Evolutionary conservation across 2,113 vertebrate species (phyloP).

Genomic region (Amblyopsis rosae): DNA sequence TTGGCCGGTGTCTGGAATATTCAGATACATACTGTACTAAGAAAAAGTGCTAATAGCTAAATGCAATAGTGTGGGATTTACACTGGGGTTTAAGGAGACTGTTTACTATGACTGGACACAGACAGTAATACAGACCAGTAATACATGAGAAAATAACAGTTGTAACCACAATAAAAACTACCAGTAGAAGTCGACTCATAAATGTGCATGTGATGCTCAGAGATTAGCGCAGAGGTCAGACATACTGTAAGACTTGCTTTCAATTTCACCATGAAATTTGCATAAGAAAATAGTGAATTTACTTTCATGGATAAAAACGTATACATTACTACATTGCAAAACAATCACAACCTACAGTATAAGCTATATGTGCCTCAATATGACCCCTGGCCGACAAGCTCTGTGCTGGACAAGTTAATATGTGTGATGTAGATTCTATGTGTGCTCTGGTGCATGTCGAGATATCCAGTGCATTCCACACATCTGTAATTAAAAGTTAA

Average conservation of each 20-base stretch:
- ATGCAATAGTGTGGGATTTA: slow-evolving; percentile 34
- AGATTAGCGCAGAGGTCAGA: slow-evolving; percentile 50
- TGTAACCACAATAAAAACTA: neutral
- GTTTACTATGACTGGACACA: neutral
- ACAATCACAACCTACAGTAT: too few species aligned
- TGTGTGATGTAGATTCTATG: too few species aligned
- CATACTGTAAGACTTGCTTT: neutral
- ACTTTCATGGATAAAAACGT: too few species aligned
- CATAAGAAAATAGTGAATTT: too few species aligned
- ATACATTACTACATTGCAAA: too few species aligned
- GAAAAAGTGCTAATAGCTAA: neutral
- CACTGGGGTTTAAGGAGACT: slow-evolving; percentile 12
- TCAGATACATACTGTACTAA: slow-evolving; percentile 33
- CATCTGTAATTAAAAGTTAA: slow-evolving; percentile 43
- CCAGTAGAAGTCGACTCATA: neutral
- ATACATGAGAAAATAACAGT: neutral
- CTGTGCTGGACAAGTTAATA: neutral
- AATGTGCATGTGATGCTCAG: slow-evolving; percentile 38
- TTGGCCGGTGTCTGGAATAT: neutral
- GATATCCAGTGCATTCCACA: slow-evolving; percentile 25
- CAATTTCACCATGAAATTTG: neutral
- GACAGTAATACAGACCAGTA: neutral
- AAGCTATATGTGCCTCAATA: too few species aligned
- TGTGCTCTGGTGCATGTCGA: neutral
- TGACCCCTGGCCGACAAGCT: neutral